A percentile compares a stretch with the other conserved stretches of the same genome.
Conservation (phyloP, 2,888 invertebrate genomes). For the Dasypogon diadema region DNA sequence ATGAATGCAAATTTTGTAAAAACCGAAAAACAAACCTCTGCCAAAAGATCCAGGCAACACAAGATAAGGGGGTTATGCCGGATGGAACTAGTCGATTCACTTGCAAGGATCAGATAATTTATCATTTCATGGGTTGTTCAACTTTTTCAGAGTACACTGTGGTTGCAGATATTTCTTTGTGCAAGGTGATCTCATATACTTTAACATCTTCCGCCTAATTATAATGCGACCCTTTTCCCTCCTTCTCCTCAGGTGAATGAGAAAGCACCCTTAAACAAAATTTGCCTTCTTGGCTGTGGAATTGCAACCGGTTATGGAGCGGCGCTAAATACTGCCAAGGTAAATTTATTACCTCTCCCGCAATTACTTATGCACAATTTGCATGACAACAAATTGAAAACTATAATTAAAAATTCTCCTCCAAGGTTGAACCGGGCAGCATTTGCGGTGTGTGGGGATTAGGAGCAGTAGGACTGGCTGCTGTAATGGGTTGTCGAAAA, state of each 20-base stretch:
- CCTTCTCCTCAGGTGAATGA: constrained; percentile 76
- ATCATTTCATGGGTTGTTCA: constrained; percentile 96
- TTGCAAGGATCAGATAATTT: constrained; percentile 76
- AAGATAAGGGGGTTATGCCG: constrained; percentile 92
- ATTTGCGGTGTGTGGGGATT: constrained; percentile 94
- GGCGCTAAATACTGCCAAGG: constrained; percentile 90
- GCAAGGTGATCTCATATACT: constrained; percentile 85
- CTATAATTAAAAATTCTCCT: not conserved
- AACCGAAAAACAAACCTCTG: constrained; percentile 97
- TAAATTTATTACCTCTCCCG: constrained; percentile 63
- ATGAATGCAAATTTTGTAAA: constrained; percentile 95
- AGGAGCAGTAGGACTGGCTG: constrained; percentile 93
- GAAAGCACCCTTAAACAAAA: constrained; percentile 84
- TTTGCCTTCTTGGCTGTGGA: constrained; percentile 93
- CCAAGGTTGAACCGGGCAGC: constrained; percentile 85
- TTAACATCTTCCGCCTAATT: not conserved
- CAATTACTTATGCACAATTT: not conserved
- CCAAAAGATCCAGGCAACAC: constrained; percentile 87
- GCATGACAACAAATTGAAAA: not conserved
- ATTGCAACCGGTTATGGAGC: constrained; percentile 97
- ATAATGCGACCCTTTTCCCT: too few species aligned
- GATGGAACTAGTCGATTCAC: constrained; percentile 88
- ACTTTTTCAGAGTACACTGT: constrained; percentile 96
- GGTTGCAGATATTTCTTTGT: constrained; percentile 94
- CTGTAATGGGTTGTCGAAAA: constrained; percentile 85